phyloP scores from a whole-genome alignment of 2,888 invertebrate genomes.

The Dicyrtoma fusca region DNA sequence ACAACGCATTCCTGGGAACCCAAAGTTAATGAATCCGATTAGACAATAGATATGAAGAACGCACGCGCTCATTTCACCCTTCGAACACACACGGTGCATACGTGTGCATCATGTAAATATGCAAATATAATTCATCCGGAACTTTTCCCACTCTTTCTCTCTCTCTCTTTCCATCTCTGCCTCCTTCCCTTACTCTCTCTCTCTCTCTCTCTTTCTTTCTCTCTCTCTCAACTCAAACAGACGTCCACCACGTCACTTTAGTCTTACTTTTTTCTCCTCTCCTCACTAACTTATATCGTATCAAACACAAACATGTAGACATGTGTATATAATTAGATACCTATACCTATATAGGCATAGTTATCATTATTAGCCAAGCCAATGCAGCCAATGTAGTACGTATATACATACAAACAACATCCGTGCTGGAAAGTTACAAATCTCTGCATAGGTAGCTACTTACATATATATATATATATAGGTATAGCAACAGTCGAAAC shows the following conservation, averaged over 20 bases:
- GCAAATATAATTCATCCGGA: slow-evolving; percentile 40
- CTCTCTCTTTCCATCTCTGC: not conserved
- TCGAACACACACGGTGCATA: slow-evolving; percentile 35
- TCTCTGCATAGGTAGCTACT: not conserved
- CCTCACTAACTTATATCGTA: not conserved
- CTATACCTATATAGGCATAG: no score
- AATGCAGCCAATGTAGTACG: no score
- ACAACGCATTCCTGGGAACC: slow-evolving; percentile 59
- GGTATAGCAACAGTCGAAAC: no score
- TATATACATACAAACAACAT: no score
- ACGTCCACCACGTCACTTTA: slow-evolving; percentile 29
- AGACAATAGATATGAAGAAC: slow-evolving; percentile 59
- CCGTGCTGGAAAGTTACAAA: not conserved
- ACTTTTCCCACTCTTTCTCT: slow-evolving; percentile 25
- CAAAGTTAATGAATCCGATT: slow-evolving; percentile 67
- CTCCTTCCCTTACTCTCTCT: not conserved
- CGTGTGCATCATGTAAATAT: slow-evolving; percentile 41
- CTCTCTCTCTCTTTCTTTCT: slow-evolving; percentile 9
- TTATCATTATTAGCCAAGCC: no score
- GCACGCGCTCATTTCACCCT: slow-evolving; percentile 42
- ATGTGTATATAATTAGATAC: not conserved
- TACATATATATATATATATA: no score
- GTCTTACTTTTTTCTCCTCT: not conserved
- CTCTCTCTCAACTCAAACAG: slow-evolving; percentile 28
- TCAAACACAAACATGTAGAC: slow-evolving; percentile 12